Percentiles rank a stretch among this genome's conserved stretches.
Evolutionary conservation across 1,140 invertebrate genomes (phyloP).

Genomic region (Ooceraea biroi): DNA sequence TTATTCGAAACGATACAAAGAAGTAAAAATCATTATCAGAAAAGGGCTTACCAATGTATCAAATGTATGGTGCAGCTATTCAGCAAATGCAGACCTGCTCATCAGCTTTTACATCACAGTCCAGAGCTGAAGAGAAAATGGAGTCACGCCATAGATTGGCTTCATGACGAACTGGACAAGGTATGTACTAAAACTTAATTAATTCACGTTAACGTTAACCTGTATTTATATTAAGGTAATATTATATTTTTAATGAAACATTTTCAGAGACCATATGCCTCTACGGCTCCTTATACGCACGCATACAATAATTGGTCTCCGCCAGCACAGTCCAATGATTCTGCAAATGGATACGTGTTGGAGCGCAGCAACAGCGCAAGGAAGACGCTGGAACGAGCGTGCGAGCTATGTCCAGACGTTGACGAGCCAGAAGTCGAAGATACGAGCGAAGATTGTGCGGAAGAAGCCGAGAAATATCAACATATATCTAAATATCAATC

Average conservation of each 20-base stretch:
- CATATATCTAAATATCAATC: slow-evolving; percentile 26
- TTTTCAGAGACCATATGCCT: slow-evolving; percentile 86
- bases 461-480: slow-evolving; percentile 72
- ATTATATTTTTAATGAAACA: slow-evolving; percentile 27
- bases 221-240: background rate
- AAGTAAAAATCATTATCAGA: slow-evolving; percentile 98
- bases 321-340: slow-evolving; percentile 97
- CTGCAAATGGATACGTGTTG: slow-evolving; percentile 97
- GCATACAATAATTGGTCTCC: slow-evolving; percentile 97
- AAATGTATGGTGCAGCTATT: slow-evolving; percentile 97
- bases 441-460: slow-evolving; percentile 76
- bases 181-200: slow-evolving; percentile 80
- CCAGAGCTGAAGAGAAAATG: slow-evolving; percentile 94
- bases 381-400: slow-evolving; percentile 94
- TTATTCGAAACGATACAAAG: slow-evolving; percentile 96
- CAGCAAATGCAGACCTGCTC: slow-evolving; percentile 92
- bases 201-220: too few species aligned
- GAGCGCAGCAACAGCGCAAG: slow-evolving; percentile 97
- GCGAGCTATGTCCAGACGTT: slow-evolving; percentile 93
- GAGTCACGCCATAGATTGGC: slow-evolving; percentile 95
- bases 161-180: slow-evolving; percentile 97
- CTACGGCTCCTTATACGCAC: slow-evolving; percentile 90
- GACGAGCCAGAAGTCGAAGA: slow-evolving; percentile 88
- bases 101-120: slow-evolving; percentile 92
- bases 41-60: slow-evolving; percentile 98